These are phyloP conservation scores for Silurus glanis DNA, from an alignment of 2,113 vertebrate species.

Conservation along the genomic window DNA sequence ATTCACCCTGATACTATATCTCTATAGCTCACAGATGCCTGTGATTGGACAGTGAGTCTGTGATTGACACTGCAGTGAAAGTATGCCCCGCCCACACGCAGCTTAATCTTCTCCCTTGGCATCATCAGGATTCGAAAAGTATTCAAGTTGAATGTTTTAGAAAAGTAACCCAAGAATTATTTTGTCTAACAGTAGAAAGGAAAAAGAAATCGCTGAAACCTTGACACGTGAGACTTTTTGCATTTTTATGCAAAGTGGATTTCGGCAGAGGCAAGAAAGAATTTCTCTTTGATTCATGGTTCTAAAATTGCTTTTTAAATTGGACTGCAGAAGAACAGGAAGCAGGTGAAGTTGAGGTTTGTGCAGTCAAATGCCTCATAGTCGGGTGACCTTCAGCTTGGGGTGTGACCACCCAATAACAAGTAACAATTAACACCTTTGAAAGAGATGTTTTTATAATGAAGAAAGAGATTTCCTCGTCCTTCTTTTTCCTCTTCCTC, in stretches of 20 bases:
- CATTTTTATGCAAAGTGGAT: too few species aligned
- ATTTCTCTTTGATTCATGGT: too few species aligned
- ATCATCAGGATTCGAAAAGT: neutral
- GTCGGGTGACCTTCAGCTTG: too few species aligned
- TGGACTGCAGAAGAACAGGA: neutral
- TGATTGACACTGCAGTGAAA: neutral
- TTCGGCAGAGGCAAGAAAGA: too few species aligned
- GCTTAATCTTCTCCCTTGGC: neutral
- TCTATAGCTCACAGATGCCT: neutral
- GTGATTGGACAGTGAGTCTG: neutral
- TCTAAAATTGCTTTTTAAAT: too few species aligned
- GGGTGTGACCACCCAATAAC: too few species aligned
- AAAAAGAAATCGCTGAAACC: neutral
- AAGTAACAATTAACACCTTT: neutral
- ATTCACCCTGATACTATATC: too few species aligned
- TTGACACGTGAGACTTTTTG: neutral
- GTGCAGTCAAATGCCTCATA: neutral
- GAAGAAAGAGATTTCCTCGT: neutral
- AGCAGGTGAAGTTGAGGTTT: neutral
- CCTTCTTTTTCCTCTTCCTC: neutral
- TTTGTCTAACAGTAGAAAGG: neutral
- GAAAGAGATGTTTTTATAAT: neutral
- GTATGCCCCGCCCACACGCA: neutral
- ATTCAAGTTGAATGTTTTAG: neutral
- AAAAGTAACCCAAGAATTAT: neutral